Base-by-base conservation (phyloP, 2,113 vertebrate species). In the Centropus unirufus region DNA sequence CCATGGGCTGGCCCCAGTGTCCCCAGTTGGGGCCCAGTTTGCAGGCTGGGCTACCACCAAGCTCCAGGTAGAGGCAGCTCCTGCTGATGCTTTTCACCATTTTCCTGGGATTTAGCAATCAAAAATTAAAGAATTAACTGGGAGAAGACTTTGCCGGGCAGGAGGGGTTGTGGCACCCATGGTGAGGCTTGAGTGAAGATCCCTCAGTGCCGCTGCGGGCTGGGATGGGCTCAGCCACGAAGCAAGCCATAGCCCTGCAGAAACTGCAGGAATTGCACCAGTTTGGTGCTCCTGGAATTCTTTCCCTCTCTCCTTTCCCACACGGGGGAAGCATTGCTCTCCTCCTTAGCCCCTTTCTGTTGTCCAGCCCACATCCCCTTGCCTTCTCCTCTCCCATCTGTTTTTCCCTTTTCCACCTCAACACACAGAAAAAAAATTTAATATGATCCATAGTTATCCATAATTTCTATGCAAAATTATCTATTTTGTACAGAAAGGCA, bases 151-250 rank as follows among this genome's bases (percentile, higher is more conserved):
- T 18, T 18, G 49, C 30, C 4, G 5, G 12, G 17, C 2, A 18
- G 42, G 27, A 34, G 46, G 16, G 39, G 22, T 17, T 5, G 51
- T 8, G 40, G 17, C 4, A 14, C 49, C 30, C 1, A 1, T 0
- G 2, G 9, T 0, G 1, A 3, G 5, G 0, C 29, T 34, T 47
- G 22, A 12, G 8, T 3, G 2, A 4, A 12, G 10, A 11, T 29
- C 24, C 23, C 46, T 3, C 19, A 47, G 47, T 19, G 20, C 47
- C 47, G 8, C 11, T 21, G 47, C 8, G 20, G 47, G 19, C 10
- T 11, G 18, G 20, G 47, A 11, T 11, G 11, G 47, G 47, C 47
- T 47, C 47, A 21, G 47, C 19, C 47, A 22, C 11, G 47, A 20
- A 47, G 20, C 13, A 18, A 19, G 44, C 24, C 26, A 0, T 1